A percentile compares a stretch with the other conserved stretches of the same genome.
Evolutionary conservation across 2,113 vertebrate genomes (phyloP).

Genomic region (Oplegnathus fasciatus): DNA sequence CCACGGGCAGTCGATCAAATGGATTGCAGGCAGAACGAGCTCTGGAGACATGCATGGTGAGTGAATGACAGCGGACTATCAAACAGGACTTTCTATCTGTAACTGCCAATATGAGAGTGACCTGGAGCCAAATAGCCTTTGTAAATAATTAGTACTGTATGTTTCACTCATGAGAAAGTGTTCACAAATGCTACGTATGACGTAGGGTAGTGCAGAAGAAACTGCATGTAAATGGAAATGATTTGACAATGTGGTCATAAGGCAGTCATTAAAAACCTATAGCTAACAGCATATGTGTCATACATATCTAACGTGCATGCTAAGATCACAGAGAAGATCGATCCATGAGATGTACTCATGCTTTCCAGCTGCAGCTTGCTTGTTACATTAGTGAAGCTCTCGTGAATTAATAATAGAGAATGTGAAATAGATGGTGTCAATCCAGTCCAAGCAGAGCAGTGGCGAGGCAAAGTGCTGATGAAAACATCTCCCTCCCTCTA

Average conservation of each 20-base stretch:
- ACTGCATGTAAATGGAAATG: constrained; percentile 19
- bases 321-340: not conserved
- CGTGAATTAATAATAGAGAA: constrained; percentile 38
- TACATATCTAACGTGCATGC: constrained; percentile 45
- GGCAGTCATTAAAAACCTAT: constrained; percentile 26
- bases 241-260: constrained; percentile 21
- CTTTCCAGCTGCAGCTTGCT: constrained; percentile 25
- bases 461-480: constrained; percentile 41
- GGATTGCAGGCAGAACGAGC: constrained; percentile 40
- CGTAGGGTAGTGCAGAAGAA: not conserved
- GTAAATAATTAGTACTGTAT: not conserved
- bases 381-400: constrained; percentile 28
- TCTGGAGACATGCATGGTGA: constrained; percentile 54
- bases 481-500: constrained; percentile 30
- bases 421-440: constrained; percentile 54
- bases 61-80: constrained; percentile 41
- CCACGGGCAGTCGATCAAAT: constrained; percentile 37
- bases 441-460: constrained; percentile 42
- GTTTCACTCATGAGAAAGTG: not conserved
- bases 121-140: constrained; percentile 11
- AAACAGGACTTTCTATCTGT: constrained; percentile 12
- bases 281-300: constrained; percentile 21
- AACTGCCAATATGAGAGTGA: not conserved
- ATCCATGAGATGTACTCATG: constrained; percentile 30
- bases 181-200: not conserved